Percentiles rank a stretch among this genome's conserved stretches.
Evolutionary conservation across 2,888 invertebrate species (phyloP).

Genomic region (Ophion obscuratus): DNA sequence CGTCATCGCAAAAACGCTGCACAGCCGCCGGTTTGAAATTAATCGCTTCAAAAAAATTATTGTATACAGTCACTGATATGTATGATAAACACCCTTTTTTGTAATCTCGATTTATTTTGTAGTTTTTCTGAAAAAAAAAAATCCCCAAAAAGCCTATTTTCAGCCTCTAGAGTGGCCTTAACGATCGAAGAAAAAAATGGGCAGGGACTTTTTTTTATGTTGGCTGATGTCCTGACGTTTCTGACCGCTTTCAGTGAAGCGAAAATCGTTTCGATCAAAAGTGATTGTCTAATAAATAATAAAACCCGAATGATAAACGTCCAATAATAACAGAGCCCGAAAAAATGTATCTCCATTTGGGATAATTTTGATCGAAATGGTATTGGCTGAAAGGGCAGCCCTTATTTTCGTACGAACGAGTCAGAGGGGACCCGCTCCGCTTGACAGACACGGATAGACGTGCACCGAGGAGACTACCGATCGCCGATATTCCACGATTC

Average conservation of each 20-base stretch:
- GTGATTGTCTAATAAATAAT: background rate
- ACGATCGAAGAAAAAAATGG: background rate
- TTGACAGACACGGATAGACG: conserved; percentile 11
- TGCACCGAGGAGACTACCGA: conserved; percentile 21
- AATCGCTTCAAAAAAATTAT: no score
- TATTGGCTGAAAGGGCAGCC: conserved; percentile 24
- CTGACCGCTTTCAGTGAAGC: no score
- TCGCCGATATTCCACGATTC: conserved; percentile 28
- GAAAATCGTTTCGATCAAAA: background rate
- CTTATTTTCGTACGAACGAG: conserved; percentile 46
- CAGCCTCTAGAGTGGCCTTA: no score
- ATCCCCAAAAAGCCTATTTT: no score
- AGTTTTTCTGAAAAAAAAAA: no score
- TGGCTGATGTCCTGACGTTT: background rate
- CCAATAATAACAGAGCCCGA: background rate
- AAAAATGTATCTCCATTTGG: background rate
- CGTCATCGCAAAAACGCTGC: no score
- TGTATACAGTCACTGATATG: no score
- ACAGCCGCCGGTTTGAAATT: no score
- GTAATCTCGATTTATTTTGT: no score
- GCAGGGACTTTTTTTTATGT: background rate
- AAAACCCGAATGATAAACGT: background rate
- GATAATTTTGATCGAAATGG: background rate
- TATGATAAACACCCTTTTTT: no score
- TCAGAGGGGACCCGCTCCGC: background rate